These are phyloP conservation scores for Tyria jacobaeae DNA, from an alignment of 2,888 invertebrate species.

Conservation along the genomic window DNA sequence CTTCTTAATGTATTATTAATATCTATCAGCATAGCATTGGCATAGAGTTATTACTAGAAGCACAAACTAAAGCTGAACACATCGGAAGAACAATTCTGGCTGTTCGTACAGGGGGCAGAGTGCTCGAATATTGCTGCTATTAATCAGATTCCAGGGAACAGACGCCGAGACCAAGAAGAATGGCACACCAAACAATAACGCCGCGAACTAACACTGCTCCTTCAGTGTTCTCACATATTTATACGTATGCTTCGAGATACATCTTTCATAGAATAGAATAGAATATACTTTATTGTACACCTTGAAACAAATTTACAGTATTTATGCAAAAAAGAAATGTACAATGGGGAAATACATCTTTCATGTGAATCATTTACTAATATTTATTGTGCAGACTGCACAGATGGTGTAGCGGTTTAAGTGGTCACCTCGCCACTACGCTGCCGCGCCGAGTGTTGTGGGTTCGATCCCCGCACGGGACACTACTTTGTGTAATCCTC, in stretches of 20 bases:
- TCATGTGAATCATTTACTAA: slow-evolving; percentile 14
- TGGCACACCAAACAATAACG: slow-evolving; percentile 72
- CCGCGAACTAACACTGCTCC: slow-evolving; percentile 39
- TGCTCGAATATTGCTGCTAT: slow-evolving; percentile 78
- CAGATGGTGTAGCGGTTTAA: too few species aligned
- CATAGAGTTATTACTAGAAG: slow-evolving; percentile 50
- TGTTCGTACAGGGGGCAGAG: slow-evolving; percentile 64
- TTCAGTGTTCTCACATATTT: slow-evolving; percentile 46
- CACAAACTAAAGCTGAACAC: slow-evolving; percentile 52
- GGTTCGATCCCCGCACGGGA: too few species aligned
- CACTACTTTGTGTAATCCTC: too few species aligned
- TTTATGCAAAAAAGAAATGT: too few species aligned
- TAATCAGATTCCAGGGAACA: slow-evolving; percentile 71
- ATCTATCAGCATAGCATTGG: slow-evolving; percentile 15
- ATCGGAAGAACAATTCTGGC: slow-evolving; percentile 64
- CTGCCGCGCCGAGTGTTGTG: too few species aligned
- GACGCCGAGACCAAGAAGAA: slow-evolving; percentile 65
- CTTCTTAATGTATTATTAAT: background rate
- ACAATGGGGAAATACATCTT: too few species aligned
- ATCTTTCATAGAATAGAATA: too few species aligned
- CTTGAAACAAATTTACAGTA: too few species aligned
- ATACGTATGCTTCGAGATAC: slow-evolving; percentile 30
- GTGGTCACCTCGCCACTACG: too few species aligned
- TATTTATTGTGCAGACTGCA: slow-evolving; percentile 5
- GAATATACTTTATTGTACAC: too few species aligned